These are phyloP conservation scores for Stegana nigrithorax DNA, from an alignment of 2,888 invertebrate genomes.

Conservation along the genomic window DNA sequence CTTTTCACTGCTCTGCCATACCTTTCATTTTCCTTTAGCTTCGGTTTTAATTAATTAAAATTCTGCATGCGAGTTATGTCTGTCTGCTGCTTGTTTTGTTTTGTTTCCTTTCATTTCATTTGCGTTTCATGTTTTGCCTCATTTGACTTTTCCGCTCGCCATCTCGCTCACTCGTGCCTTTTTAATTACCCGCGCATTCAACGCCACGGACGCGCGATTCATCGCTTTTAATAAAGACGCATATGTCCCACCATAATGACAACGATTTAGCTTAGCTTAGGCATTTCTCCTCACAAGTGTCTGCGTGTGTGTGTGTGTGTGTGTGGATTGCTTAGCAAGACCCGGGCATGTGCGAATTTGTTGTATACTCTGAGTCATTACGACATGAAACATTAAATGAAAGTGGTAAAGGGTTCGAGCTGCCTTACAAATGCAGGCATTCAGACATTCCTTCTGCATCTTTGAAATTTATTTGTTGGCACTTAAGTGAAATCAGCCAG, in stretches of 20 bases:
- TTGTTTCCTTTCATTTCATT: not conserved
- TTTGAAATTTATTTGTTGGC: too few relatives aligned
- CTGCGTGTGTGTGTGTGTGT: too few relatives aligned
- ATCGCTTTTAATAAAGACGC: not conserved
- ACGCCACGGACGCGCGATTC: not conserved
- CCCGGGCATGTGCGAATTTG: too few relatives aligned
- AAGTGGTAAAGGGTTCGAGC: too few relatives aligned
- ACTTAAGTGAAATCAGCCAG: too few relatives aligned
- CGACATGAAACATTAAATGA: too few relatives aligned
- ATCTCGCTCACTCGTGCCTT: slow-evolving; percentile 32
- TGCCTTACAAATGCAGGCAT: too few relatives aligned
- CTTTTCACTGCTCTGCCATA: not conserved
- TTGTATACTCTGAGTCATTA: too few relatives aligned
- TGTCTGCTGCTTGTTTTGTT: slow-evolving; percentile 12
- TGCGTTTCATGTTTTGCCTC: not conserved
- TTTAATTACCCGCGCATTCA: slow-evolving; percentile 58
- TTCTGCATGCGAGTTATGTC: slow-evolving; percentile 58
- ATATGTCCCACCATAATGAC: not conserved
- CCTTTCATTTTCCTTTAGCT: slow-evolving; percentile 1
- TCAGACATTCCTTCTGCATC: too few relatives aligned
- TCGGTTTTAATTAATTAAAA: slow-evolving; percentile 57
- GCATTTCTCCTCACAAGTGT: too few relatives aligned
- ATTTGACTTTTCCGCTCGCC: slow-evolving; percentile 15
- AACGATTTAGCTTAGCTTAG: too few relatives aligned
- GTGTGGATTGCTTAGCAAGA: too few relatives aligned